These are phyloP conservation scores for Formicarius rufipectus DNA, from an alignment of 2,113 vertebrate genomes.

Conservation along the genomic window DNA sequence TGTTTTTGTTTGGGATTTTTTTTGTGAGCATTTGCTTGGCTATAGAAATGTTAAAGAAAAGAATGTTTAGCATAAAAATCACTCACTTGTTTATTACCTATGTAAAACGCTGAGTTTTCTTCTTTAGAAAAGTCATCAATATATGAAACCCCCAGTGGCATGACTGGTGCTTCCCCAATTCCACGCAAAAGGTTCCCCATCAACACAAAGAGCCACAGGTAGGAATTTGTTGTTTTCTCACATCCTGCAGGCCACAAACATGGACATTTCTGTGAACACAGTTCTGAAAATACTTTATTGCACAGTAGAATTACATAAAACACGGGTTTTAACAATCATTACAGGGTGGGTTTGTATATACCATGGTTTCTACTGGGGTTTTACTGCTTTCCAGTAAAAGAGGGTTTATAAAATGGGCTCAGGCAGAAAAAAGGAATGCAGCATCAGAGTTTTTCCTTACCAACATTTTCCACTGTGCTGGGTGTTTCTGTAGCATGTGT, in stretches of 20 bases:
- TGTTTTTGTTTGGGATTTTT: no score
- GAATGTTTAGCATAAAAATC: background rate
- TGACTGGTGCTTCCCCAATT: conserved; percentile 88
- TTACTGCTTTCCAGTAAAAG: background rate
- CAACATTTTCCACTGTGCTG: background rate
- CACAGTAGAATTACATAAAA: background rate
- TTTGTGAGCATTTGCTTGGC: background rate
- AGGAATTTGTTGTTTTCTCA: conserved; percentile 73
- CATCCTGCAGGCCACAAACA: conserved; percentile 72
- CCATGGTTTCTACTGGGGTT: background rate
- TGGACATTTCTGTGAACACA: background rate
- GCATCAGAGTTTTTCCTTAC: conserved; percentile 37
- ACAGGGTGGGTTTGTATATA: background rate
- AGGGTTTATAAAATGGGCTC: background rate
- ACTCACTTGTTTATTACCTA: conserved; percentile 73
- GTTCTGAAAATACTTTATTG: background rate
- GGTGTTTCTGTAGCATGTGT: background rate
- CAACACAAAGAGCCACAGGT: conserved; percentile 88
- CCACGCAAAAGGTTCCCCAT: conserved; percentile 90
- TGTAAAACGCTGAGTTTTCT: conserved; percentile 88
- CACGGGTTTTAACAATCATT: background rate
- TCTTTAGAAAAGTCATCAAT: conserved; percentile 90
- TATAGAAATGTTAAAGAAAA: background rate
- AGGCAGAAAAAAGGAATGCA: background rate
- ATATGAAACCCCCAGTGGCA: conserved; percentile 89